Evolutionary conservation across 2,888 invertebrate species (phyloP).

Genomic region (Trypoxylon attenuatum): DNA sequence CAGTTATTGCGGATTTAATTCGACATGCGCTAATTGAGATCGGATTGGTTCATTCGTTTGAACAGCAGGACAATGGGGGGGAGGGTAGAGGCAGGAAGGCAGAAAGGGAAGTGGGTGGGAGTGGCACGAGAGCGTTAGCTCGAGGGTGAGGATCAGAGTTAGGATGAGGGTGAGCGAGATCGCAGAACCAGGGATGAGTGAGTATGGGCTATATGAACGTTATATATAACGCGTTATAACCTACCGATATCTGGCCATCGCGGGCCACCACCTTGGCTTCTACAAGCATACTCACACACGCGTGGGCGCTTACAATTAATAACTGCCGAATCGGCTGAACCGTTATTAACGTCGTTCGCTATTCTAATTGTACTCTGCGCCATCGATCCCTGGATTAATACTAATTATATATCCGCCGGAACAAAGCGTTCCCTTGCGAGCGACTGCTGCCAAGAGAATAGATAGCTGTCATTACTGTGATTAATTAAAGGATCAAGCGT

Average conservation of each 20-base stretch:
- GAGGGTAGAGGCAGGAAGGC: too few relatives aligned
- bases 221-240: conserved; percentile 22
- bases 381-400: conserved; percentile 47
- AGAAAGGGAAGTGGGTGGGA: too few relatives aligned
- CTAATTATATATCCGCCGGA: conserved; percentile 35
- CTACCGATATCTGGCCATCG: conserved; percentile 30
- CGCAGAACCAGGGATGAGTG: conserved; percentile 1
- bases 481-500: conserved; percentile 23
- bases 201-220: conserved; percentile 20
- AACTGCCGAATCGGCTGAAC: conserved; percentile 33
- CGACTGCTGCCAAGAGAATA: conserved; percentile 24
- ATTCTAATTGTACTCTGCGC: conserved; percentile 44
- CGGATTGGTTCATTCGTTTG: conserved; percentile 26
- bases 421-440: conserved; percentile 30
- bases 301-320: conserved; percentile 43
- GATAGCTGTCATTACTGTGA: conserved; percentile 27
- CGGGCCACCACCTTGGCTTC: conserved; percentile 45
- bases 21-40: conserved; percentile 38
- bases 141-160: too few relatives aligned
- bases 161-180: too few relatives aligned
- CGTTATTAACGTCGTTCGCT: conserved; percentile 45
- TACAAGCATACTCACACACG: too few relatives aligned
- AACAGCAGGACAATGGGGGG: too few relatives aligned
- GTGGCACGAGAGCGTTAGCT: too few relatives aligned
- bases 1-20: conserved; percentile 32